phyloP scores from a whole-genome alignment of 1,140 invertebrate genomes.

The Drepana arcuata region DNA sequence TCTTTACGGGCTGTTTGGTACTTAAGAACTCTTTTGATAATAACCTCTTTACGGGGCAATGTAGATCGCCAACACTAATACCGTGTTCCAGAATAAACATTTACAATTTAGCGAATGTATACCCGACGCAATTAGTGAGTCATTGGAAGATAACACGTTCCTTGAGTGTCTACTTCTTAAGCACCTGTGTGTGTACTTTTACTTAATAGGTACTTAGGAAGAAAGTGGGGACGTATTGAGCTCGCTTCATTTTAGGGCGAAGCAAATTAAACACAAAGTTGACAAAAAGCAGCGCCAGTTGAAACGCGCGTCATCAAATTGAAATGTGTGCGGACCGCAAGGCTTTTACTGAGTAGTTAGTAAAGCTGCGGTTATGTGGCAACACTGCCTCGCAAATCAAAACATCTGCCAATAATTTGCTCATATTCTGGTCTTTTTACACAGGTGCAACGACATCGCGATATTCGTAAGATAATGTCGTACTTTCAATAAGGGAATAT shows the following conservation, averaged over 20 bases:
- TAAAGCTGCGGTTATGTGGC: constrained; percentile 48
- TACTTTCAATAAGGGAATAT: background rate
- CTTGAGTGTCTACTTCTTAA: background rate
- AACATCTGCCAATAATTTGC: constrained; percentile 9
- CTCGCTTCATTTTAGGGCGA: constrained; percentile 26
- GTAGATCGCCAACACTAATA: constrained; percentile 8
- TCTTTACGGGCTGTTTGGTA: constrained; percentile 42
- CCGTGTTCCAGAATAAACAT: background rate
- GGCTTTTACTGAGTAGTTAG: constrained; percentile 46
- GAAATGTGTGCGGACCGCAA: constrained; percentile 59
- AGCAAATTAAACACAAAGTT: constrained; percentile 51
- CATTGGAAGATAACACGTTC: background rate
- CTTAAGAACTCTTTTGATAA: constrained; percentile 21
- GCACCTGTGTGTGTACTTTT: constrained; percentile 2
- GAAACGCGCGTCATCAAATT: constrained; percentile 35
- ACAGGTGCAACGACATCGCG: background rate
- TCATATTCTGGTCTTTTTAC: constrained; percentile 10
- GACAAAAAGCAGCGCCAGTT: constrained; percentile 39
- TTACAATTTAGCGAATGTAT: background rate
- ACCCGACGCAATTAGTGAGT: background rate
- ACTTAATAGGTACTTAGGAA: background rate
- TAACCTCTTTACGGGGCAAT: constrained; percentile 1
- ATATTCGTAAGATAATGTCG: background rate
- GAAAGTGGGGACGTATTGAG: constrained; percentile 11
- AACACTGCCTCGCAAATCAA: constrained; percentile 13